Conservation (phyloP, 2,113 vertebrate genomes). For the Clarias macrocephalus region DNA sequence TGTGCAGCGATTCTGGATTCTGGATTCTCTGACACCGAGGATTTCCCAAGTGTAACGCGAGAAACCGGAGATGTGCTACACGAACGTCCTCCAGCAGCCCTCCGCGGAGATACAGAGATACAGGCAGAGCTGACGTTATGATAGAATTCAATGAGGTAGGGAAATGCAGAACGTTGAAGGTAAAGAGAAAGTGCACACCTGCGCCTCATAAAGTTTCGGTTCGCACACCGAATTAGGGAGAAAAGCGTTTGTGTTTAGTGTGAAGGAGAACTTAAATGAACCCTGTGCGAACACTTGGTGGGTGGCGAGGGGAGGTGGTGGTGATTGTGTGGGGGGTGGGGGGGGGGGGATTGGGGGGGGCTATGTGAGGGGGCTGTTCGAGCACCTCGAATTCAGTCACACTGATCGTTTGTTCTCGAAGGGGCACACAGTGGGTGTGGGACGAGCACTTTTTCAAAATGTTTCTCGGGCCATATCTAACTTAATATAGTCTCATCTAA, state of each 20-base stretch:
- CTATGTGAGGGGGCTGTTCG: background rate
- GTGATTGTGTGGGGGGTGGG: background rate
- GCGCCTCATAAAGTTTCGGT: background rate
- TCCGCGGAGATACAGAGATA: background rate
- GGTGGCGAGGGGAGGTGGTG: background rate
- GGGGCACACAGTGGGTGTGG: background rate
- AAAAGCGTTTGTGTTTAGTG: background rate
- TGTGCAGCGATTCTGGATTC: background rate
- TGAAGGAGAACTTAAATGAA: slow-evolving; percentile 3
- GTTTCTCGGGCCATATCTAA: background rate
- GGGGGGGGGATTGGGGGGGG: background rate
- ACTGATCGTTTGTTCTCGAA: background rate
- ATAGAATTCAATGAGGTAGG: background rate
- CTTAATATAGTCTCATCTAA: background rate
- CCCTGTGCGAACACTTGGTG: background rate
- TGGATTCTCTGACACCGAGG: background rate
- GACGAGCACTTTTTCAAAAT: background rate
- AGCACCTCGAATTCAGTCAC: background rate
- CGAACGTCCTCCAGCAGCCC: background rate
- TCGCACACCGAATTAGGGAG: background rate
- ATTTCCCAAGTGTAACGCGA: slow-evolving; percentile 13
- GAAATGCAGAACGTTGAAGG: background rate
- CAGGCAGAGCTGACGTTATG: background rate
- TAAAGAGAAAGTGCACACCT: background rate
- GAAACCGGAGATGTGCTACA: slow-evolving; percentile 3